Evolutionary conservation across 2,888 invertebrate genomes (phyloP).

Genomic region (Diachrysia chrysitis): DNA sequence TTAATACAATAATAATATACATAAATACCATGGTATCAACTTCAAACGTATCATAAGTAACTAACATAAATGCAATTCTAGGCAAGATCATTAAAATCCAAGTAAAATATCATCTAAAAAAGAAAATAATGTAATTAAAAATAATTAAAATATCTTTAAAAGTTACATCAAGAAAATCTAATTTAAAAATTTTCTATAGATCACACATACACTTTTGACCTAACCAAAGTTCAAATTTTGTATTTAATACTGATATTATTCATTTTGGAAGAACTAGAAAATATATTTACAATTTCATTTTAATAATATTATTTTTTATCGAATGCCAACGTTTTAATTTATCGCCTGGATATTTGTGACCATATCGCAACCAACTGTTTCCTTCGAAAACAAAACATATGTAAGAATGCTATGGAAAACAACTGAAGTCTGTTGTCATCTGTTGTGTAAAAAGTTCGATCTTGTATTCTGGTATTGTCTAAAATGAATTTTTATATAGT

Average conservation of each 20-base stretch:
- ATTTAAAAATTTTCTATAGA: slow-evolving; percentile 84
- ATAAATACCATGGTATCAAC: slow-evolving; percentile 89
- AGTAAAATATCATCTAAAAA: slow-evolving; percentile 80
- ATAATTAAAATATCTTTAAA: slow-evolving; percentile 75
- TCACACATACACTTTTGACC: slow-evolving; percentile 89
- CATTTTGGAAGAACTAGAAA: slow-evolving; percentile 89
- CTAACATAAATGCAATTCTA: slow-evolving; percentile 89
- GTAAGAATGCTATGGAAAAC: slow-evolving; percentile 67
- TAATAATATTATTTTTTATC: slow-evolving; percentile 58
- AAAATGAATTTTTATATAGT: slow-evolving; percentile 85
- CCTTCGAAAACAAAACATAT: slow-evolving; percentile 61
- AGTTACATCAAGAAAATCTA: slow-evolving; percentile 84
- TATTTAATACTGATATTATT: slow-evolving; percentile 88
- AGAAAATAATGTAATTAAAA: slow-evolving; percentile 71
- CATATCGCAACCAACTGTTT: slow-evolving; percentile 86
- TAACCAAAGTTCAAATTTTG: slow-evolving; percentile 88
- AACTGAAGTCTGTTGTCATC: slow-evolving; percentile 71
- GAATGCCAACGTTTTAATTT: slow-evolving; percentile 84
- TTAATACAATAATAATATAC: slow-evolving; percentile 88
- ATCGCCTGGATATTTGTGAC: slow-evolving; percentile 86
- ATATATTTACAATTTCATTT: slow-evolving; percentile 86
- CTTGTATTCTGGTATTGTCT: slow-evolving; percentile 89
- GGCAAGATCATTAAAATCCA: slow-evolving; percentile 87
- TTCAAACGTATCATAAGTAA: slow-evolving; percentile 86
- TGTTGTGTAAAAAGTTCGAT: slow-evolving; percentile 88